Evolutionary conservation across 2,113 vertebrate species (phyloP), one percentile per base, ranked within the genome.

Genomic region (Microcebus griseorufus): DNA sequence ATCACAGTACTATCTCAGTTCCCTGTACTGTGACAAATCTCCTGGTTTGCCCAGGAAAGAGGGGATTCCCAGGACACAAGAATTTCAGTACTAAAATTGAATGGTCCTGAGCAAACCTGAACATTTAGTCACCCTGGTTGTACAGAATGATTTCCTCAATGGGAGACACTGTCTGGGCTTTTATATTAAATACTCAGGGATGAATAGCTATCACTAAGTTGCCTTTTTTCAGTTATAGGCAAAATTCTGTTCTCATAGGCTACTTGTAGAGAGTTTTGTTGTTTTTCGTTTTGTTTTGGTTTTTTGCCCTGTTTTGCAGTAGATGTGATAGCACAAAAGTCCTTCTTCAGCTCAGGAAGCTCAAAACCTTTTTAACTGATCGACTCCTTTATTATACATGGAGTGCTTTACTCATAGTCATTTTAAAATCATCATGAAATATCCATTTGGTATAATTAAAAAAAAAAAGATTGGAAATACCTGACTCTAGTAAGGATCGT

Each of bases 1-100:
- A 14, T 85, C 27, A 2, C 34, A 0, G 17, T 34, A 2, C 9
- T 5, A 5, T 12, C 22, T 93, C 9, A 20, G 37, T 45, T 69
- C 39, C 72, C n/a, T 0, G 0, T 2, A 12, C 1, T 2, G 14
- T 55, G 12, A 27, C 16, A 25, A 18, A 5, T 34, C 32, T 48
- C 69, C n/a, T 72, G 9, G 37, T 72, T 88, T 76, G 42, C 55
- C 58, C 16, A 45, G 1, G n/a, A 91, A 39, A 27, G 20, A 55
- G 14, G 62, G 17, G 5, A 34, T 82, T 48, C 55, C 8, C 16
- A n/a, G 45, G 12, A 81, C 53, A 11, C 22, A 32, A n/a, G 27
- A 29, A 25, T 55, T 93, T 75, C 22, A 3, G 0, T 65, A 4
- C 65, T 37, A 81, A 95, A 78, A 60, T 72, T 53, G 65, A 10